Evolutionary conservation across 2,888 invertebrate species (phyloP).

Genomic region (Tachina grossa): DNA sequence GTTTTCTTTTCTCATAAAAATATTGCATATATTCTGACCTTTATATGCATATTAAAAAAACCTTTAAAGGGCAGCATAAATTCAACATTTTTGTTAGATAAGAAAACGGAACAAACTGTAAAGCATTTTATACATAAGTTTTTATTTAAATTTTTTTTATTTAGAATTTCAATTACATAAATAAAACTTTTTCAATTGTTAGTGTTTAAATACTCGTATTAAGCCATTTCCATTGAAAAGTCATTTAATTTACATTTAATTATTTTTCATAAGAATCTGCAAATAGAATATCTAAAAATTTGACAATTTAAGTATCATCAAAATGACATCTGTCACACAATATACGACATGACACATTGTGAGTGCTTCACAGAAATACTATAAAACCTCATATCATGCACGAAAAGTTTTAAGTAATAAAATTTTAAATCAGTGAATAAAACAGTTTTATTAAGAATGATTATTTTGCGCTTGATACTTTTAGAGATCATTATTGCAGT

Average conservation of each 20-base stretch:
- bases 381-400: slow-evolving; percentile 20
- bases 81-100: too few relatives aligned
- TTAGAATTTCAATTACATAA: too few relatives aligned
- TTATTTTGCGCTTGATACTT: slow-evolving; percentile 9
- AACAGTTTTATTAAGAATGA: neutral
- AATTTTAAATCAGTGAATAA: neutral
- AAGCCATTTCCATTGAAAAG: neutral
- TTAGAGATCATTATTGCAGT: neutral
- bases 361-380: neutral
- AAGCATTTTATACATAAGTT: too few relatives aligned
- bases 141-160: too few relatives aligned
- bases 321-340: slow-evolving; percentile 24
- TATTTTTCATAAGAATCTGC: neutral
- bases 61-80: too few relatives aligned
- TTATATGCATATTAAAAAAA: too few relatives aligned
- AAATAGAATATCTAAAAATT: slow-evolving; percentile 16
- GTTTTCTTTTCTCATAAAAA: too few relatives aligned
- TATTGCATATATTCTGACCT: too few relatives aligned
- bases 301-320: slow-evolving; percentile 20
- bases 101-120: too few relatives aligned
- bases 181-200: neutral
- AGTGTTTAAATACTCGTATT: too few relatives aligned
- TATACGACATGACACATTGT: slow-evolving; percentile 16
- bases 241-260: neutral
- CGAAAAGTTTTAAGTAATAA: neutral